These are phyloP conservation scores for Sebastes oblongus DNA, from an alignment of 2,797 vertebrate genomes.

Conservation along the genomic window DNA sequence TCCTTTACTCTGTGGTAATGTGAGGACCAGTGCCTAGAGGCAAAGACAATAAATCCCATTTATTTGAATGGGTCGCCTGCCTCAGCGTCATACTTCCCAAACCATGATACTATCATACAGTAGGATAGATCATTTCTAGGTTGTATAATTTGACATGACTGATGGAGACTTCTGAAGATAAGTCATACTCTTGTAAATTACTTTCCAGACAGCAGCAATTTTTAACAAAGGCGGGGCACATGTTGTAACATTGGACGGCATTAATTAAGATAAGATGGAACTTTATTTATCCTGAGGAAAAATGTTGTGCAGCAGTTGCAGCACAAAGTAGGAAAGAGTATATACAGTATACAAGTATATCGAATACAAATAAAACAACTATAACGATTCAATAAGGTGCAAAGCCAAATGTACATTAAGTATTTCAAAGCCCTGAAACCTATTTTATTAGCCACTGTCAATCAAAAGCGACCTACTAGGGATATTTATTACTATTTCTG, in stretches of 20 bases:
- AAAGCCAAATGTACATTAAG: not conserved
- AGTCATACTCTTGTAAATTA: not conserved
- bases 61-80: not conserved
- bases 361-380: not conserved
- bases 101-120: not conserved
- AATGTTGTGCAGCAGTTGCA: not conserved
- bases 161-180: slow-evolving; percentile 4
- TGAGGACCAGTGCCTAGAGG: not conserved
- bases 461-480: not conserved
- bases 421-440: not conserved
- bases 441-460: not conserved
- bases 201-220: not conserved
- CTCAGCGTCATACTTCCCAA: not conserved
- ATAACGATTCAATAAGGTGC: not conserved
- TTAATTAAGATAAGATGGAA: not conserved
- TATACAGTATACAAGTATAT: not conserved
- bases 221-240: not conserved
- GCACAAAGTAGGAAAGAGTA: not conserved
- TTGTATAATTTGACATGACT: slow-evolving; percentile 10
- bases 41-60: slow-evolving; percentile 18
- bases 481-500: not conserved
- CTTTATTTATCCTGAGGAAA: not conserved
- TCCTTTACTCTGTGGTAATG: slow-evolving; percentile 11
- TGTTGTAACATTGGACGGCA: not conserved
- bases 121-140: not conserved